Evolutionary conservation across 2,888 invertebrate genomes (phyloP), one percentile per base, ranked within the genome.

Genomic region (Oithona nana): DNA sequence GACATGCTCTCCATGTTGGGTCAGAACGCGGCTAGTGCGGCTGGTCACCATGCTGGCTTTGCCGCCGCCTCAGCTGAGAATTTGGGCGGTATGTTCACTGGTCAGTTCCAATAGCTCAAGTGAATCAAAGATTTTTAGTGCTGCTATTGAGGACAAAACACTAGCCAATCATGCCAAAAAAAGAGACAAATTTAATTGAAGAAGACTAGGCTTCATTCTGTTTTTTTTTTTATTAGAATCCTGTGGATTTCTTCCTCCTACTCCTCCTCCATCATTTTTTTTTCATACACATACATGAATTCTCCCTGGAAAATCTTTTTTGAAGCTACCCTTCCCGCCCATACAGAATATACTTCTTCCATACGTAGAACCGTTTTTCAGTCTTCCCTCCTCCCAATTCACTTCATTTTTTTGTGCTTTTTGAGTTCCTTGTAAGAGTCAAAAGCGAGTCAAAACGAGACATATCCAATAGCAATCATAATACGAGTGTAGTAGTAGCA

Each of bases 1-100:
- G 59, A 59, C 26, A 59, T 59, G 59, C 49, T 59, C 20, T 26
- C 48, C 59, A 50, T 59, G 49, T 50, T 59, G 26, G 59, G 59
- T 1, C 57, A 57, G 16, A 20, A 52, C 24, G 20, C 22, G 22
- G 3, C 20, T 22, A 6, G 13, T 20, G 16, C 6, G 6, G 16
- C 6, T 8, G 48, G 48, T 48, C 59, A 59, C 24, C 30, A n/a
- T n/a, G 6, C 29, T 1, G 4, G 20, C 8, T 29, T 39, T n/a
- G 30, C 29, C 16, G 22, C 57, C 8, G 28, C 59, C 73, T 76
- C 2, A 75, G 76, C 68, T 71, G 62, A 62, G 28, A 62, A 55
- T 31, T n/a, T 62, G n/a, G 62, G 62, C n/a, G 52, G 54, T 30
- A 62, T 62, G 62, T 62, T 62, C 28, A 62, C 56, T n/a, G 62